phyloP scores from a whole-genome alignment of 2,888 invertebrate species.

The Phorcus lineatus region DNA sequence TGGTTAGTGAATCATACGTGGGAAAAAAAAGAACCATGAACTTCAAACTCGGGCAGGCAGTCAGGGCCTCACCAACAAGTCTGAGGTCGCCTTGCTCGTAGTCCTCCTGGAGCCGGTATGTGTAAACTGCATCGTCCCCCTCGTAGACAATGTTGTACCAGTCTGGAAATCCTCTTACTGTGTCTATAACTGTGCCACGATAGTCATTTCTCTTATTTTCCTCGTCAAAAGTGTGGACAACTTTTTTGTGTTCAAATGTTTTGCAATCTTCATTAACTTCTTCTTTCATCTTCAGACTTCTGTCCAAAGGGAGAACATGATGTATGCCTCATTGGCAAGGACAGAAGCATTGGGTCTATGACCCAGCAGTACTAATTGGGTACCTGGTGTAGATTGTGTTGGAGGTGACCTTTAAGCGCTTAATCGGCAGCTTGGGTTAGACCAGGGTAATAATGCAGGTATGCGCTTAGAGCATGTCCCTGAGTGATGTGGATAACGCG shows the following conservation, averaged over 20 bases:
- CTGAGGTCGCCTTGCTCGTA: not conserved
- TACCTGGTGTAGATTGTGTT: too few relatives aligned
- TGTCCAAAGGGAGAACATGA: slow-evolving; percentile 33
- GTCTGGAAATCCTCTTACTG: slow-evolving; percentile 27
- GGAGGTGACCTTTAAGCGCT: too few relatives aligned
- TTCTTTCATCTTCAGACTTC: not conserved
- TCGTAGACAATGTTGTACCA: slow-evolving; percentile 30
- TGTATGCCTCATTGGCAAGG: slow-evolving; percentile 23
- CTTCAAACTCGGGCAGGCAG: too few relatives aligned
- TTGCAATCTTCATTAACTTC: too few relatives aligned
- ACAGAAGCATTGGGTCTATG: slow-evolving; percentile 30
- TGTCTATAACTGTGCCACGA: slow-evolving; percentile 26
- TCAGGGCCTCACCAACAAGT: slow-evolving; percentile 4
- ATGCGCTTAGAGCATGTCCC: too few relatives aligned
- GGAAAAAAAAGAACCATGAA: too few relatives aligned
- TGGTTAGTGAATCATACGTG: too few relatives aligned
- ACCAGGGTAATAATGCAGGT: too few relatives aligned
- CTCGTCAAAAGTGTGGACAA: not conserved
- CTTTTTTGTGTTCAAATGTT: not conserved
- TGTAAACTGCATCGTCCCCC: slow-evolving; percentile 18
- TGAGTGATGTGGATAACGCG: too few relatives aligned
- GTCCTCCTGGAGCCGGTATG: slow-evolving; percentile 15
- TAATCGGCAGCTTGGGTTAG: too few relatives aligned
- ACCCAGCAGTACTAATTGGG: too few relatives aligned
- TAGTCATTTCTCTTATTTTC: not conserved